Base-by-base conservation (phyloP, 1,140 invertebrate species). In the Calycopis cecrops region DNA sequence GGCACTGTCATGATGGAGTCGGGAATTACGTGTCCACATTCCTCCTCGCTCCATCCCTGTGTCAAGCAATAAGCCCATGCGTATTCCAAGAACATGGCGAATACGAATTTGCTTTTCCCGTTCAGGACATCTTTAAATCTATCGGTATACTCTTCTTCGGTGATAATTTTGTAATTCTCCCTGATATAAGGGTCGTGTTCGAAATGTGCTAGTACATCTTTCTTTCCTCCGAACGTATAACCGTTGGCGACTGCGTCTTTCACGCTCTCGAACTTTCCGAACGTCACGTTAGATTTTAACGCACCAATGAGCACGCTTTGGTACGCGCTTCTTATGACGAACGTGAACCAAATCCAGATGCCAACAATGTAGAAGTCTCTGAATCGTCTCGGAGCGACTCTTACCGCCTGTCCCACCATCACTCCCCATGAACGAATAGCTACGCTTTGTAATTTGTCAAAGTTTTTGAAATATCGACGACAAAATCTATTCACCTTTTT, bases 331-430 rank as follows among this genome's bases (percentile, higher is more conserved):
- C 79, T 69, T 0, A 83, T 64, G 8, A 77, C 69, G 54, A 80
- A 83, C 2, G 79, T 76, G 42, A 80, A 83, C 76, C 71, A 79
- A 42, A 83, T 62, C 79, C 79, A 83, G 17, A 83, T 34, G 28
- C 67, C 50, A 12, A 79, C 44, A 9, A 83, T 69, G 49, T 83
- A 83, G 37, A 80, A 83, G 61, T 83, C 79, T 53, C 79, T 67
- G 21, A 80, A 83, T 8, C 68, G 63, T 59, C 48, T 70, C 0
- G 77, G 79, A 9, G 59, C 59, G 7, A 83, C 63, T 17, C 65
- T 58, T 16, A 83, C 69, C 0, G 77, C 69, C 47, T 83, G 79
- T 7, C 77, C 79, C 35, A 80, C 50, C 61, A 77, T 60, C 11
- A 79, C 66, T 16, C 71, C 79, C 79, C 79, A 83, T 10, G 65